phyloP scores from a whole-genome alignment of 2,888 invertebrate genomes.

The Steinernema scapterisci region DNA sequence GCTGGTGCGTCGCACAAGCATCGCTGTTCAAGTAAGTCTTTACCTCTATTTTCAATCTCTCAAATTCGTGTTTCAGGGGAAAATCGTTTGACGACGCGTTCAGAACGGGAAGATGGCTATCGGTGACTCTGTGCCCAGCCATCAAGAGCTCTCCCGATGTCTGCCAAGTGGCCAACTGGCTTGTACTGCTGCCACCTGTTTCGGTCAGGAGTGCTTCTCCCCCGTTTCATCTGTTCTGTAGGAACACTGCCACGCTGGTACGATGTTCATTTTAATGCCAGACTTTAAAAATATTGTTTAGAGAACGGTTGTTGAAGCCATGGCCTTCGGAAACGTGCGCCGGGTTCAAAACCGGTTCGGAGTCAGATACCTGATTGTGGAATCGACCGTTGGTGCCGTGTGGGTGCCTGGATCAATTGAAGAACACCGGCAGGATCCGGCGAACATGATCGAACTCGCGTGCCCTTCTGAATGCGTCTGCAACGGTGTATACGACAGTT shows the following conservation, averaged over 20 bases:
- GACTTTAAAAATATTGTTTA: neutral
- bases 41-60: neutral
- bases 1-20: neutral
- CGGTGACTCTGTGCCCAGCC: neutral
- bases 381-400: neutral
- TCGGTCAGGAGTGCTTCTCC: neutral
- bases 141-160: neutral
- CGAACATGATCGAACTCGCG: no score
- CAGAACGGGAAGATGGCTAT: neutral
- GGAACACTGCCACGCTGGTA: neutral
- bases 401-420: conserved; percentile 2
- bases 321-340: neutral
- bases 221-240: neutral
- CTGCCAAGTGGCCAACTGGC: neutral
- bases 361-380: neutral
- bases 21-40: neutral
- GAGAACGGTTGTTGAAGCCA: neutral
- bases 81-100: neutral
- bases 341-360: neutral
- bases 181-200: no score
- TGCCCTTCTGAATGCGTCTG: no score
- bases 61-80: neutral
- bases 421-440: no score
- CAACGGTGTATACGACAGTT: neutral
- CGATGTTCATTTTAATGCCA: neutral